Conservation (phyloP, 2,113 vertebrate genomes). For the Acrocephalus kingi region DNA sequence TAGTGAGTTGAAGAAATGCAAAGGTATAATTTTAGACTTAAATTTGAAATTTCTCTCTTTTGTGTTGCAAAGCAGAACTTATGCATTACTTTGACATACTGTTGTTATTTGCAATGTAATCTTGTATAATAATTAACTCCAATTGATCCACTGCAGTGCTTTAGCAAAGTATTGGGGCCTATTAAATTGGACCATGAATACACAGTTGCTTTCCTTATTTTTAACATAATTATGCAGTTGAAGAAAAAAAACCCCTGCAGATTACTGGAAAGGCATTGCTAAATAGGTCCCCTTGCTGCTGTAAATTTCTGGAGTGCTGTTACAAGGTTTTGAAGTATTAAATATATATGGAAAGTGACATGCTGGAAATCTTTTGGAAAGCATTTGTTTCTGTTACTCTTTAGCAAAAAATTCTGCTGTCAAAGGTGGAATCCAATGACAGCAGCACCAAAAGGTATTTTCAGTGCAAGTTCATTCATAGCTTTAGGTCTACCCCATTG, state of each 20-base stretch:
- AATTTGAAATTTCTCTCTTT: slow-evolving; percentile 13
- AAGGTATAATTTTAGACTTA: slow-evolving; percentile 25
- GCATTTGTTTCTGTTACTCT: slow-evolving; percentile 41
- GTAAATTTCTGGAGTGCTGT: slow-evolving; percentile 46
- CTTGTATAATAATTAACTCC: slow-evolving; percentile 76
- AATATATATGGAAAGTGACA: slow-evolving; percentile 35
- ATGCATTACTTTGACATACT: slow-evolving; percentile 67
- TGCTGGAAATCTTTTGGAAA: slow-evolving; percentile 34
- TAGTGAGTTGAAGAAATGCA: not conserved
- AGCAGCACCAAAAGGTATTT: slow-evolving; percentile 37
- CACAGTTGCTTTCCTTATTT: slow-evolving; percentile 69
- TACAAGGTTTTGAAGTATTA: slow-evolving; percentile 49
- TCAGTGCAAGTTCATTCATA: not conserved
- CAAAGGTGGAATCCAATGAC: slow-evolving; percentile 24
- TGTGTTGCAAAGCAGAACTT: slow-evolving; percentile 37
- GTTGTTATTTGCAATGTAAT: slow-evolving; percentile 72
- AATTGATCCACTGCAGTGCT: slow-evolving; percentile 71
- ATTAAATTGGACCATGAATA: slow-evolving; percentile 71
- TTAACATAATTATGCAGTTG: slow-evolving; percentile 60
- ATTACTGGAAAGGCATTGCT: slow-evolving; percentile 61
- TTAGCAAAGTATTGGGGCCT: slow-evolving; percentile 66
- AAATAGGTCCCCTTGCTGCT: slow-evolving; percentile 60
- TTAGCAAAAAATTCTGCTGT: slow-evolving; percentile 34
- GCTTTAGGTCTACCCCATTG: not conserved
- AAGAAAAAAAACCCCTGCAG: not conserved